Evolutionary conservation across 2,797 vertebrate genomes (phyloP), one percentile per base, ranked within the genome.

Genomic region (Tenualosa thibaudeaui): DNA sequence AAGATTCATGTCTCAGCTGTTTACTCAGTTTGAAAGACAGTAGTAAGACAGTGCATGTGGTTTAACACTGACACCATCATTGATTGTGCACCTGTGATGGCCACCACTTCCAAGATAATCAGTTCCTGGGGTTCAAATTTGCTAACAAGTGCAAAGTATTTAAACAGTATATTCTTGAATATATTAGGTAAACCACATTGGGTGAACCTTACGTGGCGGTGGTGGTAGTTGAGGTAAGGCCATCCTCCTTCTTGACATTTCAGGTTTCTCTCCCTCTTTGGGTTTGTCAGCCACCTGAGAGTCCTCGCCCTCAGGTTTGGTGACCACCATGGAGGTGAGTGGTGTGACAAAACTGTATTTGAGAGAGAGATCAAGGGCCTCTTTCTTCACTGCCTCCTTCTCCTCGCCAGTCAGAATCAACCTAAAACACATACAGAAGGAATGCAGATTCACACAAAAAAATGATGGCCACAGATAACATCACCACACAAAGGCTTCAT

Each of bases 281-380:
- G 95, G 96, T 90, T 96, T 96, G 84, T 95, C 83, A 3, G 95
- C 93, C 50, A 96, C 94, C 12, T 95, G 91, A 6, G 90, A 82
- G 0, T 84, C 85, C 3, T 93, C 92, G 10, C 92, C 93, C 1
- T 85, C 86, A 13, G 95, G 95, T 81, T 95, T 96, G 19, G 95
- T 96, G 84, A 96, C 95, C 82, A 96, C 95, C 96, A 96, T 96
- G 56, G 96, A 96, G 22, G 95, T 96, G 62, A 94, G 94, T 0
- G 95, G 92, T 3, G 96, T 96, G 86, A 96, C 96, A 92, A 96
- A 96, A 85, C 84, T 90, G 86, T 95, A 96, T 84, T 94, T 94
- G 37, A 96, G 86, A 0, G 95, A 95, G 40, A 96, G 88, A 71
- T 89, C 71, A 88, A 95, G 88, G 43, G 91, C 90, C 82, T 92